A percentile compares a stretch with the other conserved stretches of the same genome.
Evolutionary conservation across 2,888 invertebrate species (phyloP).

Genomic region (Mythimna impura): DNA sequence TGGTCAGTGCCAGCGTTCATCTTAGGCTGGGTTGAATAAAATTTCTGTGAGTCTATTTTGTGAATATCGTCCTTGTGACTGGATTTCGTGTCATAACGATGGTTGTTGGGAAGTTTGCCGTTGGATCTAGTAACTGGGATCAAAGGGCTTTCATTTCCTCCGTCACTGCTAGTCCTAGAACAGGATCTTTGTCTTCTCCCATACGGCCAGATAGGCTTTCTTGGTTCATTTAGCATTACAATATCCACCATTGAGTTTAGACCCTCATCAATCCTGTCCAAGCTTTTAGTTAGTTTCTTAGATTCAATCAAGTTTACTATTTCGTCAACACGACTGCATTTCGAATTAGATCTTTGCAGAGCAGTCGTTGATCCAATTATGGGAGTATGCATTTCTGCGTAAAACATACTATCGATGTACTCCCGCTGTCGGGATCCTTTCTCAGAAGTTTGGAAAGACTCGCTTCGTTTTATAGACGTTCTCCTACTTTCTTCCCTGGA

Average conservation of each 20-base stretch:
- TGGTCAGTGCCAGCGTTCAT: constrained; percentile 80
- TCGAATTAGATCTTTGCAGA: constrained; percentile 78
- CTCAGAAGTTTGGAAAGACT: constrained; percentile 87
- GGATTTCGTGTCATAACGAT: constrained; percentile 77
- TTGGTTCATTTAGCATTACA: constrained; percentile 91
- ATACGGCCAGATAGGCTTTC: constrained; percentile 83
- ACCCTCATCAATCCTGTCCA: constrained; percentile 94
- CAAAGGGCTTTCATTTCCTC: constrained; percentile 81
- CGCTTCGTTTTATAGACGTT: constrained; percentile 84
- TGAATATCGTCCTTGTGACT: constrained; percentile 78
- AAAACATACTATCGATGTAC: constrained; percentile 91
- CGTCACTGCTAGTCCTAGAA: constrained; percentile 84
- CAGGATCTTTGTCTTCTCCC: constrained; percentile 84
- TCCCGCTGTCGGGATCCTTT: constrained; percentile 86
- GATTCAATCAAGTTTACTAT: constrained; percentile 91
- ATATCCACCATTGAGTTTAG: constrained; percentile 93
- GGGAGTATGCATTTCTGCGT: constrained; percentile 86
- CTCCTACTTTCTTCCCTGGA: constrained; percentile 83
- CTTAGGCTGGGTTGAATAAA: constrained; percentile 80
- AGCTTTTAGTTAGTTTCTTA: constrained; percentile 93
- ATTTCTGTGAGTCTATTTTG: constrained; percentile 80
- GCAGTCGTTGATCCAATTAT: constrained; percentile 67
- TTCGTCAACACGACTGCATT: constrained; percentile 86
- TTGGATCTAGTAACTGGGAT: constrained; percentile 81
- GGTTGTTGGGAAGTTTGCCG: constrained; percentile 71